Percentiles rank a stretch among this genome's conserved stretches.
Conservation (phyloP, 1,140 invertebrate genomes). For the Pteromalus puparum region DNA sequence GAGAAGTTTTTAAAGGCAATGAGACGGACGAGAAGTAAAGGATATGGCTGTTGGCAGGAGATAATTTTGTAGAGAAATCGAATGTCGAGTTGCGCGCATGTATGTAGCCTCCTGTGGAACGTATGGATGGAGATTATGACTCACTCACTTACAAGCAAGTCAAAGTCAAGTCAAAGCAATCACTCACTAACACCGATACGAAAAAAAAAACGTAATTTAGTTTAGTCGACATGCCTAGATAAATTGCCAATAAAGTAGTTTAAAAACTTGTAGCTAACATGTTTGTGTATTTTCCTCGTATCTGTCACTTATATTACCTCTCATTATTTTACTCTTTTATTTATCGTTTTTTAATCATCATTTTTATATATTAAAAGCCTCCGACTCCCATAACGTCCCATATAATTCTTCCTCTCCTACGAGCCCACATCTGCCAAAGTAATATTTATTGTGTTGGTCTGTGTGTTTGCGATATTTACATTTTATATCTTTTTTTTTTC, state of each 20-base stretch:
- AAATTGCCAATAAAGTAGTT: slow-evolving; percentile 58
- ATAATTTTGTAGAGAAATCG: slow-evolving; percentile 47
- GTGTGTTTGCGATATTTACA: slow-evolving; percentile 56
- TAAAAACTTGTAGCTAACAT: slow-evolving; percentile 57
- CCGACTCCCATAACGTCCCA: background rate
- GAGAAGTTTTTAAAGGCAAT: slow-evolving; percentile 47
- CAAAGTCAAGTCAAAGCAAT: slow-evolving; percentile 53
- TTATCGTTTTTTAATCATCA: slow-evolving; percentile 41
- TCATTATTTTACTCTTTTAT: slow-evolving; percentile 32
- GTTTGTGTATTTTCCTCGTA: slow-evolving; percentile 56
- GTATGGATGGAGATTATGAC: slow-evolving; percentile 53
- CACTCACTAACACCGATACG: slow-evolving; percentile 56
- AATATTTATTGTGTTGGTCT: slow-evolving; percentile 54
- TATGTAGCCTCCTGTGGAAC: slow-evolving; percentile 53
- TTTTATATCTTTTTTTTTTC: slow-evolving; percentile 49
- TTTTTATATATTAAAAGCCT: slow-evolving; percentile 27
- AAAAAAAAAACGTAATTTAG: slow-evolving; percentile 54
- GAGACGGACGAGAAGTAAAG: slow-evolving; percentile 37
- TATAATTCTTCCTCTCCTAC: background rate
- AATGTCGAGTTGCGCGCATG: slow-evolving; percentile 55
- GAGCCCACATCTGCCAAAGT: slow-evolving; percentile 38
- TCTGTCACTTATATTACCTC: slow-evolving; percentile 55
- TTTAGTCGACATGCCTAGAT: slow-evolving; percentile 56
- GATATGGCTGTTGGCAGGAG: slow-evolving; percentile 50
- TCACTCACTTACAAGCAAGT: slow-evolving; percentile 55